These are phyloP conservation scores for Cryptus viduatorius DNA, from an alignment of 2,888 invertebrate species.

Conservation along the genomic window DNA sequence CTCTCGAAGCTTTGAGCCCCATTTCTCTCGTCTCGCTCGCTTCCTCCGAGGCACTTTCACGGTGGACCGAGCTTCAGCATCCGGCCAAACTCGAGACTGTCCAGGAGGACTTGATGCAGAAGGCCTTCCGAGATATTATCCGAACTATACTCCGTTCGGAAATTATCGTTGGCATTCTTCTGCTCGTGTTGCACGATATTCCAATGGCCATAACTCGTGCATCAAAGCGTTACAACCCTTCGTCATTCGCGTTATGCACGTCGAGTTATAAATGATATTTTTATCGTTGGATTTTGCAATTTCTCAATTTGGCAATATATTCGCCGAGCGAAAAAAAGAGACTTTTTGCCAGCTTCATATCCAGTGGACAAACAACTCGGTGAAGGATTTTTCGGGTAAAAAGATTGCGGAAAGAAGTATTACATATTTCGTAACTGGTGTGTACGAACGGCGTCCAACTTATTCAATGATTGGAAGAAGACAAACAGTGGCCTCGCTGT, in stretches of 20 bases:
- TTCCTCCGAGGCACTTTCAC: slow-evolving; percentile 54
- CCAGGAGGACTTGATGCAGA: slow-evolving; percentile 47
- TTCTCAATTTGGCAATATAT: too few relatives aligned
- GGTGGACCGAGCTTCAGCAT: slow-evolving; percentile 44
- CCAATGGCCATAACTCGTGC: slow-evolving; percentile 6
- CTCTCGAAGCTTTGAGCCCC: slow-evolving; percentile 63
- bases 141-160: slow-evolving; percentile 15
- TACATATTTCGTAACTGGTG: slow-evolving; percentile 6
- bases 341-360: background rate
- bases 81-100: slow-evolving; percentile 29
- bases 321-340: too few relatives aligned
- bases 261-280: background rate
- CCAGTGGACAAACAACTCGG: slow-evolving; percentile 30
- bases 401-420: slow-evolving; percentile 39
- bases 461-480: slow-evolving; percentile 79
- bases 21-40: slow-evolving; percentile 42
- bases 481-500: slow-evolving; percentile 75
- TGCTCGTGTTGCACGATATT: slow-evolving; percentile 7
- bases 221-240: background rate
- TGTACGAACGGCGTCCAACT: slow-evolving; percentile 58
- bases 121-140: slow-evolving; percentile 47
- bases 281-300: background rate
- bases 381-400: background rate
- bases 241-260: background rate
- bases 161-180: slow-evolving; percentile 49